phyloP scores from a whole-genome alignment of 2,113 vertebrate genomes.

The Pelmatolapia mariae region DNA sequence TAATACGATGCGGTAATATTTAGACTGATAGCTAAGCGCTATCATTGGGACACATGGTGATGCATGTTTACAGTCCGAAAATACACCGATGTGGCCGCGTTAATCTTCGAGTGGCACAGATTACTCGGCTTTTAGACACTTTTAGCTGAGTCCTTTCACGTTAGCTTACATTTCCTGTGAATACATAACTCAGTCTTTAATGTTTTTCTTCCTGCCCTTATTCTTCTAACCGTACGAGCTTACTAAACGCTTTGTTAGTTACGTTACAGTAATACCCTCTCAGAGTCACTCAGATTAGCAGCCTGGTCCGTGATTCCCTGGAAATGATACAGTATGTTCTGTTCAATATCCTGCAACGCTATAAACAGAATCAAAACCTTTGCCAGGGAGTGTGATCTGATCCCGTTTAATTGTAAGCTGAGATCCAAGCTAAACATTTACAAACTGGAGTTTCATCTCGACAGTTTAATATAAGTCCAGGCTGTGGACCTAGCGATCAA shows the following conservation, averaged over 20 bases:
- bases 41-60: neutral
- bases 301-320: neutral
- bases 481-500: neutral
- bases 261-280: neutral
- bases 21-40: neutral
- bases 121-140: conserved; percentile 33
- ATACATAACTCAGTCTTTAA: neutral
- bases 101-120: conserved; percentile 42
- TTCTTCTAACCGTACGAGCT: neutral
- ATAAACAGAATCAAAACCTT: conserved; percentile 2
- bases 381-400: neutral
- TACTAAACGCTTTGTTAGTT: neutral
- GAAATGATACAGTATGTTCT: neutral
- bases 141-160: conserved; percentile 3
- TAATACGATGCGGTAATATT: neutral
- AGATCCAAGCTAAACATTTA: neutral
- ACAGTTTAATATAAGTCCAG: neutral
- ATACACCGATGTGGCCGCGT: neutral
- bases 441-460: neutral
- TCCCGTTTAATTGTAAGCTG: neutral
- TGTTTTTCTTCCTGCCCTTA: neutral
- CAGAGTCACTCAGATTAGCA: neutral
- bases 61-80: conserved; percentile 9
- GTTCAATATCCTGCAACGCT: neutral
- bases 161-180: neutral